Evolutionary conservation across 2,888 invertebrate genomes (phyloP).

Genomic region (Chrysina gloriosa): DNA sequence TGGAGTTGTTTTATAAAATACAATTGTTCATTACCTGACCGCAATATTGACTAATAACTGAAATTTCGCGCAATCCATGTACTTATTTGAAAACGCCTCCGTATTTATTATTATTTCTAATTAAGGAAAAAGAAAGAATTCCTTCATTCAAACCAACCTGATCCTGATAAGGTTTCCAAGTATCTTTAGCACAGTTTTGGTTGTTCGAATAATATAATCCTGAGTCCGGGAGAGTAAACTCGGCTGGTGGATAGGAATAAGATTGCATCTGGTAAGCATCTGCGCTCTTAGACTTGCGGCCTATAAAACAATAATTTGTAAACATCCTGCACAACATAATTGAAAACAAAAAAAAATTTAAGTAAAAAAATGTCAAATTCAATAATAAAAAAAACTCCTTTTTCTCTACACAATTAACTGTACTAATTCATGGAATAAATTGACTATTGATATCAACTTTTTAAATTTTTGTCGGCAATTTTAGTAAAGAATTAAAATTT

Average conservation of each 20-base stretch:
- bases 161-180: slow-evolving; percentile 37
- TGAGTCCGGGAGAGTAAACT: slow-evolving; percentile 35
- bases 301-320: slow-evolving; percentile 19
- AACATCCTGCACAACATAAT: background rate
- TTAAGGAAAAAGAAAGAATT: background rate
- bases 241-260: slow-evolving; percentile 28
- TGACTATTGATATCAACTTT: no score
- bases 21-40: no score
- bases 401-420: no score
- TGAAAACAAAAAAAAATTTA: background rate
- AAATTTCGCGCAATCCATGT: no score
- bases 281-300: slow-evolving; percentile 39
- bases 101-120: no score
- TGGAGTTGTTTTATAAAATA: background rate
- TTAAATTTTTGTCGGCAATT: no score
- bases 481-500: no score
- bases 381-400: no score
- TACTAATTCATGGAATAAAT: no score
- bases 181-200: slow-evolving; percentile 35
- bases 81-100: no score
- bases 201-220: slow-evolving; percentile 31
- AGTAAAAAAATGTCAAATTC: no score
- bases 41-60: no score
- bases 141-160: slow-evolving; percentile 29
- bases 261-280: slow-evolving; percentile 34